These are phyloP conservation scores for Cephus nigrinus DNA, from an alignment of 2,888 invertebrate genomes.

Conservation along the genomic window DNA sequence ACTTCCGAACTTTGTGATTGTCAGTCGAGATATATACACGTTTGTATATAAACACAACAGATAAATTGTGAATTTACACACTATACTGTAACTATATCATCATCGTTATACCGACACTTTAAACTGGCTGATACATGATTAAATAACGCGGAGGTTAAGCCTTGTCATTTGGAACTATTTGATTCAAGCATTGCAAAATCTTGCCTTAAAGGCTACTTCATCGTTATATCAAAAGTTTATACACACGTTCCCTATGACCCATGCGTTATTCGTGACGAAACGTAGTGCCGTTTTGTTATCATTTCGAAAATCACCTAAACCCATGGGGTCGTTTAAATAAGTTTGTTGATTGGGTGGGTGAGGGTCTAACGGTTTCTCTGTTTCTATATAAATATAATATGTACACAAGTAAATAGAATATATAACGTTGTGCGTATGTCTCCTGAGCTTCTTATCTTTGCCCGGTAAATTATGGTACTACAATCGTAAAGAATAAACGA, in stretches of 20 bases:
- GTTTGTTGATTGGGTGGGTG: background rate
- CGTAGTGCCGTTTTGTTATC: background rate
- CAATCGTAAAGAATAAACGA: constrained; percentile 27
- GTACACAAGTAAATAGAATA: background rate
- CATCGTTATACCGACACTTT: too few relatives aligned
- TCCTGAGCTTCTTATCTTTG: constrained; percentile 1
- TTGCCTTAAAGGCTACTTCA: too few relatives aligned
- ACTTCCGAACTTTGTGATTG: too few relatives aligned
- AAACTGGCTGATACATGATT: background rate
- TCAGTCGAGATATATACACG: too few relatives aligned
- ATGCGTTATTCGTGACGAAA: background rate
- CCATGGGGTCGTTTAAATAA: background rate
- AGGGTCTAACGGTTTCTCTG: background rate
- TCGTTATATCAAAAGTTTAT: background rate
- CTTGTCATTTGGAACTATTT: background rate
- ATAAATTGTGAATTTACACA: too few relatives aligned
- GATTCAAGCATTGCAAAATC: background rate
- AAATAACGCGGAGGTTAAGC: background rate
- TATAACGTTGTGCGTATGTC: background rate
- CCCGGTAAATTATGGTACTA: constrained; percentile 16
- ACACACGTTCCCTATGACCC: background rate
- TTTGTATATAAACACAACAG: too few relatives aligned
- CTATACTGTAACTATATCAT: too few relatives aligned
- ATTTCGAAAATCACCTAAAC: background rate
- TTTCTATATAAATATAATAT: background rate